These are phyloP conservation scores for Polymixis flavicincta DNA, from an alignment of 2,888 invertebrate genomes.

Conservation along the genomic window DNA sequence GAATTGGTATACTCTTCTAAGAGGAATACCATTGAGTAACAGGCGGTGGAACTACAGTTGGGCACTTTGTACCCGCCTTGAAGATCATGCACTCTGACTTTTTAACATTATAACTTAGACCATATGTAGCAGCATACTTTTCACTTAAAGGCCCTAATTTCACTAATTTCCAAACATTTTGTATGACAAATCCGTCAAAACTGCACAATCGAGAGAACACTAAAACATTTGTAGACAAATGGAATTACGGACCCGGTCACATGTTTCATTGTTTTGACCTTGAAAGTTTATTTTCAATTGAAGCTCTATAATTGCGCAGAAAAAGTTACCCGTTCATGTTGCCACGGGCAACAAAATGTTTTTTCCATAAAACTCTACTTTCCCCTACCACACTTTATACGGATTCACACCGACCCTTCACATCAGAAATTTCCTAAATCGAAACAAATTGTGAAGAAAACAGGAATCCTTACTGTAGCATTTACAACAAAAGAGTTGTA, in stretches of 20 bases:
- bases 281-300: background rate
- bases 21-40: too few relatives aligned
- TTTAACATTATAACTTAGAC: too few relatives aligned
- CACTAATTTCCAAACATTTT: background rate
- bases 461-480: constrained; percentile 25
- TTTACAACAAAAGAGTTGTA: constrained; percentile 47
- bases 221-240: background rate
- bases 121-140: too few relatives aligned
- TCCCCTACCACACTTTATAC: background rate
- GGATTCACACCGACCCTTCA: constrained; percentile 7
- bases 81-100: too few relatives aligned
- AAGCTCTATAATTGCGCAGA: background rate
- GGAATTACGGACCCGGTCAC: too few relatives aligned
- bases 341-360: background rate
- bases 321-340: background rate
- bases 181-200: too few relatives aligned
- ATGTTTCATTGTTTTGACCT: background rate
- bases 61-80: too few relatives aligned
- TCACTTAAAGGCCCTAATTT: too few relatives aligned
- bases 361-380: background rate
- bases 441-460: constrained; percentile 20
- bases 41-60: too few relatives aligned
- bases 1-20: too few relatives aligned
- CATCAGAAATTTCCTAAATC: constrained; percentile 2
- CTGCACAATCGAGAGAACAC: background rate